Evolutionary conservation across 2,113 vertebrate species (phyloP), one percentile per base, ranked within the genome.

Genomic region (Glaucidium brasilianum): DNA sequence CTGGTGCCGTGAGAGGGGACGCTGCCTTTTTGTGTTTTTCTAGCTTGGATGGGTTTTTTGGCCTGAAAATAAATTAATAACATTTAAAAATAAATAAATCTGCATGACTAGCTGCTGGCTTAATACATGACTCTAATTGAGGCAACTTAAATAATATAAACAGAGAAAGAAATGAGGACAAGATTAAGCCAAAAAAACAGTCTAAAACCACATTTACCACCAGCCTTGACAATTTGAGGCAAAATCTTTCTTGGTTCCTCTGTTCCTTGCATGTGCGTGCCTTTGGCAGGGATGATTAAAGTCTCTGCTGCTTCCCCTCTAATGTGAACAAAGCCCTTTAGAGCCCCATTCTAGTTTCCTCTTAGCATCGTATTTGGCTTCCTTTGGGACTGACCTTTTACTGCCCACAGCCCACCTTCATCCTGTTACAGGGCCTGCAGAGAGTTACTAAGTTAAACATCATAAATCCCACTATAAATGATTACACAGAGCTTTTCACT

Each of bases 401-500:
- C 85, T 94, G 93, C 95, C 96, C 96, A 85, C 83, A 92, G 92
- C 91, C 89, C 95, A 96, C 92, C 86, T 92, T 63, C 94, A 91
- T 97, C 96, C 94, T 90, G 90, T 90, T 86, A 68, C 78, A 90
- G 58, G 67, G 80, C 90, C 96, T 97, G 91, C 90, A 67, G 96
- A 96, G 97, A 95, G 89, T 88, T 91, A 39, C 87, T 64, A 96
- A 96, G 93, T 96, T 97, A 97, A 97, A 94, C 93, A 94, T 95
- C 94, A 94, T 97, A 97, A 97, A 98, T 97, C 96, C 96, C 92
- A 73, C 91, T 92, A 74, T 96, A 94, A 97, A 96, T 97, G 97
- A 97, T 97, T 97, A 97, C 90, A 95, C 94, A 94, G 96, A 94
- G 96, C 92, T 97, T 98, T 97, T 96, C 92, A 93, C 97, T 97